phyloP scores from a whole-genome alignment of 2,113 vertebrate genomes.

The Delphinus delphis region DNA sequence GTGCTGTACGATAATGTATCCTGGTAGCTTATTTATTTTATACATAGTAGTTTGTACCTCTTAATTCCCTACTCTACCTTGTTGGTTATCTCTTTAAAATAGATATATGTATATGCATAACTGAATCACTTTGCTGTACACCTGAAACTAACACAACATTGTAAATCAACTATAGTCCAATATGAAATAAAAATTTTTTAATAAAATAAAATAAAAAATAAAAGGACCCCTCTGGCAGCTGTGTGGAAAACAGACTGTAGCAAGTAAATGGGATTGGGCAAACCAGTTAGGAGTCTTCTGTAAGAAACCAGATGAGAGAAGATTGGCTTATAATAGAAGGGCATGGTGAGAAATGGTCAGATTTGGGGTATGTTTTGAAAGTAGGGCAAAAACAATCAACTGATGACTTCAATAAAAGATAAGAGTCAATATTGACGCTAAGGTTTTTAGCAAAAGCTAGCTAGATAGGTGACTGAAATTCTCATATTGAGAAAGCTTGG shows the following conservation, averaged over 20 bases:
- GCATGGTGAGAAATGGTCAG: background rate
- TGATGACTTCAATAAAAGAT: background rate
- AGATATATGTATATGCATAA: no score
- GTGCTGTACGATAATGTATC: background rate
- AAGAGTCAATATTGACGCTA: background rate
- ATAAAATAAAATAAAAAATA: no score
- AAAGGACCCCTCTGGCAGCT: background rate
- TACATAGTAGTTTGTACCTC: background rate
- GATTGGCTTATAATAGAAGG: background rate
- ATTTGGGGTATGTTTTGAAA: background rate
- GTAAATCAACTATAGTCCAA: no score
- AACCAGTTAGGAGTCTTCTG: background rate
- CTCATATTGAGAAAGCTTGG: background rate
- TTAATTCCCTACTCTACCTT: background rate
- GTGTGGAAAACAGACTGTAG: background rate
- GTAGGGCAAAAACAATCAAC: background rate
- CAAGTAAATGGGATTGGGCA: background rate
- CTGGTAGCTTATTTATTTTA: background rate
- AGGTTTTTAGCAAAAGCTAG: background rate
- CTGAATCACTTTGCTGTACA: no score
- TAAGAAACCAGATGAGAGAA: background rate
- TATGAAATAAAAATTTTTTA: no score
- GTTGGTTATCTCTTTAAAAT: no score
- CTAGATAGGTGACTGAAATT: background rate
- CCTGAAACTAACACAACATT: no score